phyloP scores from a whole-genome alignment of 64 coral and sea anemone genomes.

The Catalaphyllia jardinei region DNA sequence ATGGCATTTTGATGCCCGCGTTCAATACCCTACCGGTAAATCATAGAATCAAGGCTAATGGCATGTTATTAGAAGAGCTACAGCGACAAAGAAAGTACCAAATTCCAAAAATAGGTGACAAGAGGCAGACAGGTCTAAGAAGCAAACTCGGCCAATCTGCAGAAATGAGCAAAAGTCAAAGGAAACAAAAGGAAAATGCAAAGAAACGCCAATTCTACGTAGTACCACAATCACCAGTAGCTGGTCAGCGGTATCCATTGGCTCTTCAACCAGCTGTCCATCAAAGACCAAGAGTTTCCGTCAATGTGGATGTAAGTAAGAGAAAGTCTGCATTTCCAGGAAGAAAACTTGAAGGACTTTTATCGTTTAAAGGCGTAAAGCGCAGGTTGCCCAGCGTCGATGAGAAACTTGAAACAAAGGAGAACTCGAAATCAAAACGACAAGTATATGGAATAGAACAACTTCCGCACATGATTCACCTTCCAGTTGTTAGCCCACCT shows the following conservation, averaged over 20 bases:
- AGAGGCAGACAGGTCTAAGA: neutral
- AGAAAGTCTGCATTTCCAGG: neutral
- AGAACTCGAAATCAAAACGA: neutral
- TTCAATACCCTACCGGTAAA: conserved; percentile 62
- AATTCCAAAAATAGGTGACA: conserved; percentile 10
- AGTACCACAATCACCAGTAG: neutral
- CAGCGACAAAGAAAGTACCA: conserved; percentile 49
- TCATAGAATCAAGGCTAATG: conserved; percentile 50
- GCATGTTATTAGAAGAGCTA: conserved; percentile 75
- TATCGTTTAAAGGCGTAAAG: neutral
- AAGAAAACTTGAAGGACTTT: neutral
- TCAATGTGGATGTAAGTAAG: conserved; percentile 18
- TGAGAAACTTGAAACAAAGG: neutral
- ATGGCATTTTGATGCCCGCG: conserved; percentile 66
- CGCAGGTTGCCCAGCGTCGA: neutral
- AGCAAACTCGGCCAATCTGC: neutral
- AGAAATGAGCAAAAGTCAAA: neutral
- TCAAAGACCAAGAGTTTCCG: conserved; percentile 24
- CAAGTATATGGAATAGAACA: conserved; percentile 67
- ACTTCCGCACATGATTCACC: neutral
- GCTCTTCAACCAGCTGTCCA: neutral
- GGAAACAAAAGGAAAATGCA: conserved; percentile 30
- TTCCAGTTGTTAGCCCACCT: neutral
- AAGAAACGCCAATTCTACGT: conserved; percentile 55
- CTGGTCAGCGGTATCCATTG: neutral